Evolutionary conservation across 2,888 invertebrate species (phyloP), one percentile per base, ranked within the genome.

Genomic region (Metacarcinus magister): DNA sequence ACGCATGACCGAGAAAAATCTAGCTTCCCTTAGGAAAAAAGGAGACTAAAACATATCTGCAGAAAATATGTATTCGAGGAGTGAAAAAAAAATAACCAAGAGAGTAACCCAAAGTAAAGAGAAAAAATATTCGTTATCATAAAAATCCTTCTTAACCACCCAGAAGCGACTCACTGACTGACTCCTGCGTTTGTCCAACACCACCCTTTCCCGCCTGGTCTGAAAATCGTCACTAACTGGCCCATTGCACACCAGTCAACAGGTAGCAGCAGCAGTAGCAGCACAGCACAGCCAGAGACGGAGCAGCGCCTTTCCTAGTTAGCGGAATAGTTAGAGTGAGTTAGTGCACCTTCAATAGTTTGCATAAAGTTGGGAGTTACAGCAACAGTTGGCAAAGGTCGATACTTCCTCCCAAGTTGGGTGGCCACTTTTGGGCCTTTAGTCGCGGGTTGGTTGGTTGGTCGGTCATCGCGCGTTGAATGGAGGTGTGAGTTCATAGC

Each of bases 341-440:
- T 82, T 82, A 82, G 82, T 32, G 82, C 82, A 82, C 82, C 82
- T 82, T 82, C 82, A 82, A 82, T 82, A 82, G 82, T 82, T 82
- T 82, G 82, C 82, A 82, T 82, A 82, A 82, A 82, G 82, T 82
- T 82, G 82, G 82, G 82, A 82, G 82, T 82, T 82, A 82, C 82
- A 82, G 82, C 82, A 82, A 82, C 82, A 82, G 82, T 82, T 82
- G 82, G 82, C 82, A 82, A 82, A 82, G 82, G 82, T 82, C 82
- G 82, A 82, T 82, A 82, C 82, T 82, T 82, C 82, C 82, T 82
- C 82, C 7, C 82, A 82, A 82, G 82, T 82, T 82, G 82, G 82
- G 10, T 82, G 82, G 82, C 82, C 82, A 82, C 82, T 82, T 82
- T 82, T 82, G 82, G 82, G 82, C 82, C 82, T 91, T 23, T 43